A percentile compares a stretch with the other conserved stretches of the same genome.
These are phyloP conservation scores for Chloroclystis v-ata DNA, from an alignment of 2,888 invertebrate genomes.

Conservation along the genomic window DNA sequence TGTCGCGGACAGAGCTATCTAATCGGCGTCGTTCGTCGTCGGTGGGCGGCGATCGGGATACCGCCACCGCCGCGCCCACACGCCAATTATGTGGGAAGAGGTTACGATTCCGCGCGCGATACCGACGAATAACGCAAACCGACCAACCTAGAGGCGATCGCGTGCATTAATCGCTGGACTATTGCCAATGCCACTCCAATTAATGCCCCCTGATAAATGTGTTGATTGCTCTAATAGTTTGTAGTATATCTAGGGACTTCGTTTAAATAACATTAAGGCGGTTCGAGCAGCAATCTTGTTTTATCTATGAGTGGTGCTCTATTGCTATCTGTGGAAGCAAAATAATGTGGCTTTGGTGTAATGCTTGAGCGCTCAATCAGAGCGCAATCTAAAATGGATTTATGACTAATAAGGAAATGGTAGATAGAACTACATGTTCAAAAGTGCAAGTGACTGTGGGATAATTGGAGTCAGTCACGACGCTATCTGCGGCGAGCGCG, in stretches of 20 bases:
- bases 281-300: slow-evolving; percentile 15
- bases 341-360: slow-evolving; percentile 3
- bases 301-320: slow-evolving; percentile 7
- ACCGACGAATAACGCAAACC: slow-evolving; percentile 61
- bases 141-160: slow-evolving; percentile 55
- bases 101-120: slow-evolving; percentile 68
- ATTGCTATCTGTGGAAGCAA: not conserved
- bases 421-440: slow-evolving; percentile 26
- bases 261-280: slow-evolving; percentile 20
- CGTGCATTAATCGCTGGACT: slow-evolving; percentile 63
- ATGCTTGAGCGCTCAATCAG: slow-evolving; percentile 13
- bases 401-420: slow-evolving; percentile 28
- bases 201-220: slow-evolving; percentile 49
- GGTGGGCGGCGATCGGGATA: slow-evolving; percentile 74
- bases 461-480: slow-evolving; percentile 48
- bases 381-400: slow-evolving; percentile 17
- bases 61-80: slow-evolving; percentile 69
- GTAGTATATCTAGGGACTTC: slow-evolving; percentile 12
- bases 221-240: slow-evolving; percentile 38
- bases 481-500: slow-evolving; percentile 43
- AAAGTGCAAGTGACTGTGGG: slow-evolving; percentile 42
- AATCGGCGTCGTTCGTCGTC: slow-evolving; percentile 68
- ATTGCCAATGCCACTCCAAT: slow-evolving; percentile 61
- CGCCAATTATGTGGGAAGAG: slow-evolving; percentile 77
- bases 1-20: slow-evolving; percentile 62